Base-by-base conservation (phyloP, 2,113 vertebrate genomes). In the Sminthopsis crassicaudata region DNA sequence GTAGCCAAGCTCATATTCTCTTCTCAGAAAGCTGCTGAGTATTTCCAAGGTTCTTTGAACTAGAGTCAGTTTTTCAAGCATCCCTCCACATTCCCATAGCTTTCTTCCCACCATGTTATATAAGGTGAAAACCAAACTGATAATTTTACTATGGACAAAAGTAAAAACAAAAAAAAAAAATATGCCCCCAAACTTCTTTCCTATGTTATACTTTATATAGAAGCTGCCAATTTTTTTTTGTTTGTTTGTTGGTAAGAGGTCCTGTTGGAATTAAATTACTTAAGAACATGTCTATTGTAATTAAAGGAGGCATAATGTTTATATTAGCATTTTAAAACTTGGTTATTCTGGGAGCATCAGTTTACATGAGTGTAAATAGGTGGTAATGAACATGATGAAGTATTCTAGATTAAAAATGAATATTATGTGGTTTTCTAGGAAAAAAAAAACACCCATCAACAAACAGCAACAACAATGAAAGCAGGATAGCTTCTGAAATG, bases 281-380 rank as follows among this genome's bases (percentile, higher is more conserved):
- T 98, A 98, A 98, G 98, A 98, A 98, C 97, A 96, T 98, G 98
- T 98, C 98, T 98, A 97, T 97, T 98, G 98, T 98, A 98, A 98
- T 98, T 98, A 99, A 98, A 98, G 98, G 96, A 98, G 96, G 97
- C 97, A 98, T 98, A 98, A 97, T 97, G 98, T 98, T 98, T 98
- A 97, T 97, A 98, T 98, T 98, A 98, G 98, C 97, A 84, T 98
- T 98, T 98, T 97, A 98, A 98, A 98, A 97, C 97, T 98, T 98
- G 97, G 98, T 98, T 98, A 97, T 98, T 98, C 97, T 97, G 93
- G 97, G 95, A 98, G 94, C 97, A 97, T 98, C 95, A 90, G 97
- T 98, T 98, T 98, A 98, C 98, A 97, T 92, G 97, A 97, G 96
- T 97, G 96, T 98, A 98, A 98, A 98, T 96, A 98, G 97, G 97